Evolutionary conservation across 2,797 vertebrate genomes (phyloP).

Genomic region (Scarus forsteni): DNA sequence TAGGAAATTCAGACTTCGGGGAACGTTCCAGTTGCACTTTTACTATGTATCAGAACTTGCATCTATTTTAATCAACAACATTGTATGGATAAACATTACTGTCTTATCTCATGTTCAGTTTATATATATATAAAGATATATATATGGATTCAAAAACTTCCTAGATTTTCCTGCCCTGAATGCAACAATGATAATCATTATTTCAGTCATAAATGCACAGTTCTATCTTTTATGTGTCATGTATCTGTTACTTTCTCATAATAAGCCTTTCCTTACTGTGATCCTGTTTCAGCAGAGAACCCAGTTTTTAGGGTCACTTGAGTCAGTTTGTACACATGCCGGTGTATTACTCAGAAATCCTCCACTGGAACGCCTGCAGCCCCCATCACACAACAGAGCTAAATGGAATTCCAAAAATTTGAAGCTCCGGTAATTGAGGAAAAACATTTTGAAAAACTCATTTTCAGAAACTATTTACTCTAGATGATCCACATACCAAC

Average conservation of each 20-base stretch:
- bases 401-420: constrained; percentile 28
- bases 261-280: constrained; percentile 39
- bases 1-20: no score
- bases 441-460: constrained; percentile 12
- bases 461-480: background rate
- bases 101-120: no score
- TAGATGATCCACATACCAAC: constrained; percentile 8
- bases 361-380: constrained; percentile 23
- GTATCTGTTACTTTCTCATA: constrained; percentile 28
- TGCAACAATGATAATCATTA: background rate
- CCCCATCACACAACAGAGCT: background rate
- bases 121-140: no score
- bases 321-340: constrained; percentile 36
- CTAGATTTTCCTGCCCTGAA: no score
- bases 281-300: constrained; percentile 35
- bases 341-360: constrained; percentile 38
- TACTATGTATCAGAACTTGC: no score
- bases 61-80: no score
- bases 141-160: no score
- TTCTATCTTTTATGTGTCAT: constrained; percentile 13
- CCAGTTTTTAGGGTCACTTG: constrained; percentile 45
- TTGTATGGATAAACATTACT: no score
- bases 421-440: constrained; percentile 9
- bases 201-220: constrained; percentile 1
- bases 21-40: no score